These are phyloP conservation scores for Phoeniculus purpureus DNA, from an alignment of 2,797 vertebrate genomes.

Conservation along the genomic window DNA sequence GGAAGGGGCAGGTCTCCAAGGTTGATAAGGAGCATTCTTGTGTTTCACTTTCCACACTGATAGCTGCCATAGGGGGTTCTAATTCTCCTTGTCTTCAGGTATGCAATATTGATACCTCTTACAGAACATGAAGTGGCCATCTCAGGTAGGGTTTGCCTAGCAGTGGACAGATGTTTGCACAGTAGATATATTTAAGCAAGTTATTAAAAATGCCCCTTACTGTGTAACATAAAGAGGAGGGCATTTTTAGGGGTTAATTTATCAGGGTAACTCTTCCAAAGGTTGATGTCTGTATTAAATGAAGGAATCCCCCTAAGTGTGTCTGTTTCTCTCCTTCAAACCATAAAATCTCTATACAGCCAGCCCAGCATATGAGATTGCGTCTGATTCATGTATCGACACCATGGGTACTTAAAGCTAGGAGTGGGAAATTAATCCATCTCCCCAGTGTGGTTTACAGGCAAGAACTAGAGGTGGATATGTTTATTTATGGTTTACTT, in stretches of 20 bases:
- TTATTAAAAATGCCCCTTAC: neutral
- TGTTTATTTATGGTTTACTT: neutral
- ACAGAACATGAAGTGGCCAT: neutral
- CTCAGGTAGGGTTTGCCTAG: neutral
- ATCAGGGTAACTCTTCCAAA: neutral
- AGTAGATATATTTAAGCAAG: neutral
- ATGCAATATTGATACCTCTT: neutral
- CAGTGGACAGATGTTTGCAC: neutral
- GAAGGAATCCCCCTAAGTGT: neutral
- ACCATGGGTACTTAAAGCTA: neutral
- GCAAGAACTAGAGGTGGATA: neutral
- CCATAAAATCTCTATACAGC: neutral
- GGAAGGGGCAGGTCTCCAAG: slow-evolving; percentile 3
- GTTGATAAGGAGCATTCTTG: slow-evolving; percentile 23
- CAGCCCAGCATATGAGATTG: neutral
- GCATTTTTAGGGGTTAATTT: neutral
- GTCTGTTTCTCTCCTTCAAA: neutral
- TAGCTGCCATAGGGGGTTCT: neutral
- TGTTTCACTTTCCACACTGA: slow-evolving; percentile 50
- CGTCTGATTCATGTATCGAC: accelerated
- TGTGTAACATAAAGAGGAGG: neutral
- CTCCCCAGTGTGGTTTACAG: neutral
- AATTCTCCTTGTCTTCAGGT: neutral
- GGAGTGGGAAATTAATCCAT: neutral
- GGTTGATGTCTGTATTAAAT: neutral